Evolutionary conservation across 2,797 vertebrate species (phyloP).

Genomic region (Alauda arvensis): DNA sequence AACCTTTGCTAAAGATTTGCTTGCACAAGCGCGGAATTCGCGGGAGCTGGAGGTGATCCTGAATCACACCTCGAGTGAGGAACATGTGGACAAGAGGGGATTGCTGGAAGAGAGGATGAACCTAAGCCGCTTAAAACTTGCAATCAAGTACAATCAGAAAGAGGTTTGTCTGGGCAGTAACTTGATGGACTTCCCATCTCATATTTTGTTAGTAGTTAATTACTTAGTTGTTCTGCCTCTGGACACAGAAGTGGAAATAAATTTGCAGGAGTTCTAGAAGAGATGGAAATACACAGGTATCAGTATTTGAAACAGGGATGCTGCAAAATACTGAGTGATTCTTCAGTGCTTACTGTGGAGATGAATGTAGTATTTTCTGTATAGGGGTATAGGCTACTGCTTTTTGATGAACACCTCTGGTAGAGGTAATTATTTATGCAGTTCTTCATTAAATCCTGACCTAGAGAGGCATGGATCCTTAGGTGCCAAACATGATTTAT

Average conservation of each 20-base stretch:
- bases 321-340: not conserved
- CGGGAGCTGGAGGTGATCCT: conserved; percentile 96
- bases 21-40: conserved; percentile 97
- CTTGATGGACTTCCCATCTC: not conserved
- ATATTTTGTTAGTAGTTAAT: not conserved
- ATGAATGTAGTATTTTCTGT: not conserved
- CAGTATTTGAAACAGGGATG: not conserved
- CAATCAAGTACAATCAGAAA: conserved; percentile 98
- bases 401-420: not conserved
- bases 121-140: conserved; percentile 94
- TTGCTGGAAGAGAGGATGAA: conserved; percentile 97
- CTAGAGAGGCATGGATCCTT: not conserved
- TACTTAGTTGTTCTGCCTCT: conserved; percentile 1
- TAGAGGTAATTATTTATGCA: not conserved
- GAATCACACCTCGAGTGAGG: conserved; percentile 93
- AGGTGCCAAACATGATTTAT: not conserved
- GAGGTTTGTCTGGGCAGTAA: conserved; percentile 78
- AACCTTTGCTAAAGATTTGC: conserved; percentile 97
- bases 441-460: not conserved
- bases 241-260: not conserved
- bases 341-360: not conserved
- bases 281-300: not conserved
- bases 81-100: conserved; percentile 90
- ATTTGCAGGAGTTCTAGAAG: not conserved
- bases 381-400: not conserved